Percentiles rank a stretch among this genome's conserved stretches.
phyloP scores from a whole-genome alignment of 1,140 invertebrate genomes.

The Theocolax elegans region DNA sequence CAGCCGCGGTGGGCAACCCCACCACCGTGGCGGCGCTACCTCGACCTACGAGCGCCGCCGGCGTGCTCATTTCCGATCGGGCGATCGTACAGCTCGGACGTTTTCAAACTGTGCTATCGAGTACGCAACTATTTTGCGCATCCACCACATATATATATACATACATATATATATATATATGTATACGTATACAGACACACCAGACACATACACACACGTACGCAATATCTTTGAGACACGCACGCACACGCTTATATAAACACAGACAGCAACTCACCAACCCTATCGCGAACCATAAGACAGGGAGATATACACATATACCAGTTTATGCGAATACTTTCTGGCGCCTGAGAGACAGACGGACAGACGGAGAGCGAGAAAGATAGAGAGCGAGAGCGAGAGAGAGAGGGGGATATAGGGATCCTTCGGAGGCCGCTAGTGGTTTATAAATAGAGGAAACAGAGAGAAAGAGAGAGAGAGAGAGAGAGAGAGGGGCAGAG shows the following conservation, averaged over 20 bases:
- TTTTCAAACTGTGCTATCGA: too few species aligned
- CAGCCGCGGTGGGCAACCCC: background rate
- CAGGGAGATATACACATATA: background rate
- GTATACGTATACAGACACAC: background rate
- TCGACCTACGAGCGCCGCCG: slow-evolving; percentile 24
- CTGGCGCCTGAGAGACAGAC: background rate
- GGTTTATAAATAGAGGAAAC: slow-evolving; percentile 24
- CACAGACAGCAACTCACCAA: background rate
- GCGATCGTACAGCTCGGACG: slow-evolving; percentile 38
- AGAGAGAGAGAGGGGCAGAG: slow-evolving; percentile 16
- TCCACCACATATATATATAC: background rate
- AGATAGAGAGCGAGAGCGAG: too few species aligned
- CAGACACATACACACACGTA: too few species aligned
- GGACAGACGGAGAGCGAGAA: background rate
- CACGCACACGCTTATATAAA: too few species aligned
- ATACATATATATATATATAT: background rate
- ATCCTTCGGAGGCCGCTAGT: background rate
- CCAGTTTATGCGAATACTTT: slow-evolving; percentile 16
- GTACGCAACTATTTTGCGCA: too few species aligned
- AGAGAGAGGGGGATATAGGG: background rate
- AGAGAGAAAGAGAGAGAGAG: slow-evolving; percentile 16
- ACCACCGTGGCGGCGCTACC: slow-evolving; percentile 20
- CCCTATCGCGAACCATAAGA: slow-evolving; percentile 2
- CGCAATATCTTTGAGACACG: too few species aligned
- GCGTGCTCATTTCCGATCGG: slow-evolving; percentile 40